These are phyloP conservation scores for Agriopis aurantiaria DNA, from an alignment of 2,888 invertebrate species.

Conservation along the genomic window DNA sequence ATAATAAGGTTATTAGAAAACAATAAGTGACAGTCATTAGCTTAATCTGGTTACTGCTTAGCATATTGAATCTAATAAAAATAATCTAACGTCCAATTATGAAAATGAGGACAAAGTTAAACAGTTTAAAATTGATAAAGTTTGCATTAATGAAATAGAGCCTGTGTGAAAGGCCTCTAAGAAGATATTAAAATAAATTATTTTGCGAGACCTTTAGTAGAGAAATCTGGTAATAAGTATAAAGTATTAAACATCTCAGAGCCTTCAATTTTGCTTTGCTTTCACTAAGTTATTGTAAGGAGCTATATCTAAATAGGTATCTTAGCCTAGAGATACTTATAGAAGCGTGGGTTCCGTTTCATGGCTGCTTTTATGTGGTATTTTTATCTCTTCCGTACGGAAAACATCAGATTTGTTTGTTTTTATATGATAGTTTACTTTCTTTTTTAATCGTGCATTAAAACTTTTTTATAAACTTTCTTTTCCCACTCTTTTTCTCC, in stretches of 20 bases:
- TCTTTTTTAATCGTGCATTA: conserved; percentile 18
- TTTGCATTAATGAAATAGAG: conserved; percentile 31
- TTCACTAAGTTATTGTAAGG: conserved; percentile 75
- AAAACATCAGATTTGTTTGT: conserved; percentile 31
- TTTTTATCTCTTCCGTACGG: conserved; percentile 38
- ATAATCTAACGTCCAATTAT: conserved; percentile 15
- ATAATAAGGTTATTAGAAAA: conserved; percentile 40
- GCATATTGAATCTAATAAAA: conserved; percentile 12
- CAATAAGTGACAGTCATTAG: conserved; percentile 39
- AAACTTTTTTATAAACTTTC: conserved; percentile 15
- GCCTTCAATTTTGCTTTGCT: conserved; percentile 73
- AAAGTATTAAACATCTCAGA: conserved; percentile 65
- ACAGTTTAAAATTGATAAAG: conserved; percentile 14
- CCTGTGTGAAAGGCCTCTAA: conserved; percentile 47
- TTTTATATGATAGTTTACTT: conserved; percentile 26
- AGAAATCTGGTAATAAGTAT: conserved; percentile 72
- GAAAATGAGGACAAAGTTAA: conserved; percentile 29
- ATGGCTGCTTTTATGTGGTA: conserved; percentile 34
- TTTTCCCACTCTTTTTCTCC: background rate
- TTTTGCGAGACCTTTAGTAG: conserved; percentile 66
- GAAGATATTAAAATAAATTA: conserved; percentile 59
- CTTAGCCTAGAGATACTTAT: conserved; percentile 51
- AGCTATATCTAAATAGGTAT: conserved; percentile 67
- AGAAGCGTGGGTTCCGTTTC: conserved; percentile 39
- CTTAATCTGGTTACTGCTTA: conserved; percentile 21